Base-by-base conservation (phyloP, 92 coral and sea anemone genomes). In the Epizoanthus rinbou region DNA sequence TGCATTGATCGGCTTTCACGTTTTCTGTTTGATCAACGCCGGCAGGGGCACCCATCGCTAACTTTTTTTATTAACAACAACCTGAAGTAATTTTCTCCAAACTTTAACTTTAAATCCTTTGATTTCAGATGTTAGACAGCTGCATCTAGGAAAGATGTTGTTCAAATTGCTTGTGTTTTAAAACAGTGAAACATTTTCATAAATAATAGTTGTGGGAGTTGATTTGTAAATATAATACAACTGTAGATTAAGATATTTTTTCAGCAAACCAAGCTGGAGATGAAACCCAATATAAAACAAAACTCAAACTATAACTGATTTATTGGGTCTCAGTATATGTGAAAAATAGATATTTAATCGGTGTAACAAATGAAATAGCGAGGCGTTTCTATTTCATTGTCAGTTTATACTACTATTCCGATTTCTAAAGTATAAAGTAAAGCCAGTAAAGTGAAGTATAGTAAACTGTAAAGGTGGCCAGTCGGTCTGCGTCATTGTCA, bases 151-250 rank as follows among this genome's bases (percentile, higher is more conserved):
- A 43, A 5, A 47, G 70, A 76, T 69, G 39, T 35, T 56, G 57
- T 59, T 76, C 82, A 60, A 76, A 35, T 59, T 75, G 18, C 81
- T 75, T 35, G 16, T 59, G 39, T 62, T 69, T 15, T 24, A 75
- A 16, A 33, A 76, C 56, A 60, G 64, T 23, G 43, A 21, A 57
- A 28, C 14, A 41, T 62, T n/a, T 18, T 33, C 37, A 37, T 23
- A 37, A 37, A 76, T 65, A 65, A 28, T 31, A 9, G 45, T 65
- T 14, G 13, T 37, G 54, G 54, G 39, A 67, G 72, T 67, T 33
- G 72, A 67, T 37, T 15, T 67, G 22, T 24, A 64, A 64, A 25
- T 24, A 33, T 64, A 33, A 24, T 10, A 64, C 39, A 64, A 16
- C 47, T 18, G 72, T 66, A 15, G 10, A 28, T 41, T 18, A 31